Base-by-base conservation (phyloP, 2,888 invertebrate genomes). In the Lasioglossum vierecki region DNA sequence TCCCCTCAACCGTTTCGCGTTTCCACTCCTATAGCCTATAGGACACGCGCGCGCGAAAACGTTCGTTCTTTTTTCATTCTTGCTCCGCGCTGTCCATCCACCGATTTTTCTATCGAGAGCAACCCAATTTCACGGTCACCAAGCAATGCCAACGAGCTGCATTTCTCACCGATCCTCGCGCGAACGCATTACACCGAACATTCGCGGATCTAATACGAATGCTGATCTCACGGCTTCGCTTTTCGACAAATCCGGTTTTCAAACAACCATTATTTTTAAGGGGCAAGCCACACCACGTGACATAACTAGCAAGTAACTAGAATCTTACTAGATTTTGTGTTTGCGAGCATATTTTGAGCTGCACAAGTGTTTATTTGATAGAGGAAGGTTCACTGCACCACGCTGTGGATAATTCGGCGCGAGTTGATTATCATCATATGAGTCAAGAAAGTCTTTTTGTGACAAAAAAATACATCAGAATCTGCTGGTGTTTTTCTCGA, bases 111-210 rank as follows among this genome's bases (percentile, higher is more conserved):
- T 39, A 22, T 26, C 63, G 46, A 35, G 41, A 13, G 46, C 57
- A 78, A 83, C 53, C 76, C 80, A 83, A 86, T 87, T 86, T 83
- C 80, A 53, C 72, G 87, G 74, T 74, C 79, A 68, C 80, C 79
- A 70, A 71, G 46, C 78, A 73, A n/a, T 8, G 44, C 71, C 53
- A 49, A 72, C 75, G 44, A 53, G 78, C 30, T 70, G 63, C 71
- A 80, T 86, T 87, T 77, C 63, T 83, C 79, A 80, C 57, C 78
- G 57, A 83, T 83, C 63, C 76, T 60, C 53, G 30, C 30, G 46
- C 53, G 22, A 13, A 41, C 22, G 74, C 30, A 53, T 77, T 44
- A 60, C 9, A 30, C 63, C 39, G 44, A 72, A 75, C 57, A 76
- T 57, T 66, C 75, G 60, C 68, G 26, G 39, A 76, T 68, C 44